Evolutionary conservation across 2,113 vertebrate species (phyloP), one percentile per base, ranked within the genome.

Genomic region (cattle (Bos taurus)): DNA sequence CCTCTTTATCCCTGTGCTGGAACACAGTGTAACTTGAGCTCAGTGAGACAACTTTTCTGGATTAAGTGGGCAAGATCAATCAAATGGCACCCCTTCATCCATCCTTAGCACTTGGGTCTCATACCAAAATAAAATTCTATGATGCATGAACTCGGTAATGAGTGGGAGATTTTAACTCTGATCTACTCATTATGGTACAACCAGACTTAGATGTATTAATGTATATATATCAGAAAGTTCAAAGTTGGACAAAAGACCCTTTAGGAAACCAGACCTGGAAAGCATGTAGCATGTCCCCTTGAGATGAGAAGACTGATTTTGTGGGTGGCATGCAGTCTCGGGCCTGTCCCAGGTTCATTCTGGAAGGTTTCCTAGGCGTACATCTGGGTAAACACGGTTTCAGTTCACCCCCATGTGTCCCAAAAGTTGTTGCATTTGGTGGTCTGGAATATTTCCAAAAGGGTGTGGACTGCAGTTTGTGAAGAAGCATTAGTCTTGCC

Each of bases 391-490:
- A 96, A n/a, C 28, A 6, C 71, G 81, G 81, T 96, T 97, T 95
- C 67, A 60, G 2, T 74, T 89, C 11, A 1, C 56, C 48, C 46
- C 36, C 15, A 11, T 15, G n/a, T 50, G 25, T 95, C 93, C 91
- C 82, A 62, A 25, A 67, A 64, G 82, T 33, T 87, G 86, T 54
- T 48, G 8, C 82, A 19, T 91, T 62, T 82, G 59, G 93, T 90
- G 94, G 85, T 88, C 97, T 97, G 89, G 86, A 96, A 78, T 4
- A 67, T 43, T 91, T 92, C 81, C 96, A 88, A 43, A 89, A 48
- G 46, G n/a, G 88, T 59, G 19, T 62, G 77, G 62, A 62, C 86
- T 64, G 7, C 4, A 90, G 82, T 62, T 92, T 97, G n/a, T 90
- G 59, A 86, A 96, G 86, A 83, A 23, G 56, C 56, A n/a, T 95